Evolutionary conservation across 2,888 invertebrate genomes (phyloP), one percentile per base, ranked within the genome.

Genomic region (Clepsis dumicolana): DNA sequence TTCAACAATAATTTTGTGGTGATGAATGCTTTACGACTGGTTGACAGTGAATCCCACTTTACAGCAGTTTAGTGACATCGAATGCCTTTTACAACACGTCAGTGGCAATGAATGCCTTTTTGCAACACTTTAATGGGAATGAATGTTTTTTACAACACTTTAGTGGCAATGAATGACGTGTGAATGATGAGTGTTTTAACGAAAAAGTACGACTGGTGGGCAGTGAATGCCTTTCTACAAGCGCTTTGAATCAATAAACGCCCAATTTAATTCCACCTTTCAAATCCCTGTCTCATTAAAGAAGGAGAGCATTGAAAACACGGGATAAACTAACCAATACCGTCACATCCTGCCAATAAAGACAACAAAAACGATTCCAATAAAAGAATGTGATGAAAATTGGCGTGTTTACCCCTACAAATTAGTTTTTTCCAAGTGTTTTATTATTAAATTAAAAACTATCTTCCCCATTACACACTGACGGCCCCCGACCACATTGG

Each of bases 371-470:
- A 2, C 2, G 24, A 25, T 57, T 10, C n/a, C n/a, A 57, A 7
- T 21, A 21, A 25, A 4, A 14, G 7, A 27, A 14, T 1, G 48
- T 24, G 41, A 41, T 41, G 27, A 25, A 38, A 41, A 57, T 41
- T 16, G 27, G 41, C 12, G 29, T 29, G 59, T 27, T 16, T 41
- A 41, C 41, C 38, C 4, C 10, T 38, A 35, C 21, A 18, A 12
- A 35, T n/a, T 14, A n/a, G 12, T 56, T 25, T 38, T 2, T 8
- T 59, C 14, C 57, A 59, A n/a, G 25, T 41, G 2, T 59, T 41
- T 59, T 21, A 41, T 41, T 56, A 35, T 21, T 56, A 18, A 25
- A 21, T 21, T 41, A n/a, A 10, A 59, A 38, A 57, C 10, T 53
- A 16, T 27, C 14, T 27, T 27, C 16, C 53, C 16, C 24, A 29